Evolutionary conservation across 2,797 vertebrate genomes (phyloP).

Genomic region (Typhlichthys subterraneus): DNA sequence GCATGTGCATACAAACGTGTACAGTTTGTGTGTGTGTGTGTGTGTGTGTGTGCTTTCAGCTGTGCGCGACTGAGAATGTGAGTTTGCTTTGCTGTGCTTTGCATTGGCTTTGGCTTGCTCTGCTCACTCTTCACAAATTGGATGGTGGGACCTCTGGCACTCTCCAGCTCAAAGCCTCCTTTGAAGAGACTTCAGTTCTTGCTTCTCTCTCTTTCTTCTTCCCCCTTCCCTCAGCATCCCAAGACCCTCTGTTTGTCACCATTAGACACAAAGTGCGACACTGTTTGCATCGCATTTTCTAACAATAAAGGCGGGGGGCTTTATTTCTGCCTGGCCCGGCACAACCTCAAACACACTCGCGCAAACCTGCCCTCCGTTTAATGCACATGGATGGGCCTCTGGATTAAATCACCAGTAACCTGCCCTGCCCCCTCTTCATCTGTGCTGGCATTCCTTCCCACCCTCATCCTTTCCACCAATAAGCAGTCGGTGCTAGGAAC

Average conservation of each 20-base stretch:
- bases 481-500: conserved; percentile 67
- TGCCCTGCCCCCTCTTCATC: conserved; percentile 46
- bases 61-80: conserved; percentile 4
- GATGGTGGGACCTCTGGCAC: conserved; percentile 67
- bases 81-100: conserved; percentile 31
- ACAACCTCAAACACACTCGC: conserved; percentile 68
- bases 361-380: conserved; percentile 69
- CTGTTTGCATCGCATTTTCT: conserved; percentile 69
- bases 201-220: conserved; percentile 66
- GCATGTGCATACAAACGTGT: too few relatives aligned
- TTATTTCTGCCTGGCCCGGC: conserved; percentile 53
- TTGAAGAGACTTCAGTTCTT: conserved; percentile 66
- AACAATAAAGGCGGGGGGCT: conserved; percentile 64
- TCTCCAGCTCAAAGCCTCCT: conserved; percentile 63
- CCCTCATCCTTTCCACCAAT: conserved; percentile 42
- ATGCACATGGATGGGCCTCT: conserved; percentile 63
- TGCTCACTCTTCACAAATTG: conserved; percentile 69
- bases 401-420: conserved; percentile 57
- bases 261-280: conserved; percentile 69
- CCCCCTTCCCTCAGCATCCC: conserved; percentile 58
- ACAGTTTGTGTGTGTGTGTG: too few relatives aligned
- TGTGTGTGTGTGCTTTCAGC: too few relatives aligned
- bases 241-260: conserved; percentile 74
- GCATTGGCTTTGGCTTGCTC: conserved; percentile 29
- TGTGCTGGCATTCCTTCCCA: conserved; percentile 50